Evolutionary conservation across 2,113 vertebrate genomes (phyloP), one percentile per base, ranked within the genome.

Genomic region (Zosterops hypoxanthus): DNA sequence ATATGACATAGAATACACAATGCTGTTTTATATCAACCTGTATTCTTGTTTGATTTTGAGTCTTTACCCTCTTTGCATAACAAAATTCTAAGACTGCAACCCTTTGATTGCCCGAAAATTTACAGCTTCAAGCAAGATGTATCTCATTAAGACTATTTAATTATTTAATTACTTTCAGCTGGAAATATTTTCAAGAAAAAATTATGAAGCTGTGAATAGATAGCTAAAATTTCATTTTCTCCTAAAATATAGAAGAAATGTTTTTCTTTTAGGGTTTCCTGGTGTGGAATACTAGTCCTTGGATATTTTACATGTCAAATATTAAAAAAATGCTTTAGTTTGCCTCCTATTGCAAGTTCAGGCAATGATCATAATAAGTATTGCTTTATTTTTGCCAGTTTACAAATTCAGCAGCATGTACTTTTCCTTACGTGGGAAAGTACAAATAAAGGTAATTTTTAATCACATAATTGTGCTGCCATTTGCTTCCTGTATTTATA

Each of bases 401-500:
- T 96, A 92, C 41, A 93, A 96, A 95, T 73, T 64, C 71, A 57
- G 22, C 33, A 93, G 36, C 55, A 83, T 71, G 36, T 73, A 86
- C 81, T 86, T 93, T 95, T 95, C 6, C 46, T 92, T 86, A 80
- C 63, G 79, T 26, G 29, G 47, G 53, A 94, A 96, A 86, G 14
- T 31, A 92, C 42, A 97, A 94, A 83, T 86, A 92, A 71, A 61
- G 75, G 91, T 90, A 33, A 70, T 91, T 96, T 96, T 96, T 93
- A 96, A 96, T 96, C 60, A 92, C 73, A 34, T 90, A 96, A 92
- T 91, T 89, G 31, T 83, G 61, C 57, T 91, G 44, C 82, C 44
- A 86, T 84, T 95, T 96, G 11, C 83, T 94, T 87, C 70, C 53
- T 86, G 31, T 65, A 94, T 95, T 86, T 93, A 64, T 71, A 79